Conservation (phyloP, 2,797 vertebrate genomes). For the Lates japonicus region DNA sequence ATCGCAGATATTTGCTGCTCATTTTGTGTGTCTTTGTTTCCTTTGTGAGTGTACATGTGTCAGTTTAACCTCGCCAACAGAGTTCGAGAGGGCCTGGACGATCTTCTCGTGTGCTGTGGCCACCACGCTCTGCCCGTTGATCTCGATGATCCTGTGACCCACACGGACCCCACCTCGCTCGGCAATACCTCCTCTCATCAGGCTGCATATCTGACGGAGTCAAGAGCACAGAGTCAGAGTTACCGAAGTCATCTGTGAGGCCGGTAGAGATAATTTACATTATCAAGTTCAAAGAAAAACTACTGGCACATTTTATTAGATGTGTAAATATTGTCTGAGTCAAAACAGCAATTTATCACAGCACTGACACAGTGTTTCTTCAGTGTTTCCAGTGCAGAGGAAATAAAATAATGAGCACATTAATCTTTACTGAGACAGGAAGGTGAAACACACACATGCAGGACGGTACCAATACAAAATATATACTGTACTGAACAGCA, state of each 20-base stretch:
- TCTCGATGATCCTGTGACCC: slow-evolving; percentile 98
- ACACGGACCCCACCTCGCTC: slow-evolving; percentile 97
- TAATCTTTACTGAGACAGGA: slow-evolving; percentile 8
- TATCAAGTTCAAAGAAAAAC: not conserved
- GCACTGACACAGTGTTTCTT: slow-evolving; percentile 2
- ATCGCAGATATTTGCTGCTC: not conserved
- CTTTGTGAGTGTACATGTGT: too few relatives aligned
- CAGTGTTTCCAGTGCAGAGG: slow-evolving; percentile 4
- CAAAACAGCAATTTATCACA: slow-evolving; percentile 35
- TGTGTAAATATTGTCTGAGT: slow-evolving; percentile 15
- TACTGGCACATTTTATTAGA: not conserved
- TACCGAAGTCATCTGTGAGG: not conserved
- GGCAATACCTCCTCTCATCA: slow-evolving; percentile 98
- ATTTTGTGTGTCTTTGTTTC: not conserved
- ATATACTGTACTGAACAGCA: not conserved
- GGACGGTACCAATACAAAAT: not conserved
- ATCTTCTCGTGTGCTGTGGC: slow-evolving; percentile 99
- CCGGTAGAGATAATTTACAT: not conserved
- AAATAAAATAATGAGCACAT: slow-evolving; percentile 32
- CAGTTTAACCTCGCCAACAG: slow-evolving; percentile 96
- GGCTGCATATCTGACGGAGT: slow-evolving; percentile 94
- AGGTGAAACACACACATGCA: not conserved
- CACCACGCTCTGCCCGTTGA: slow-evolving; percentile 98
- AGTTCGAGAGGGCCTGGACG: slow-evolving; percentile 97
- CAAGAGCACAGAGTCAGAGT: too few relatives aligned